Conservation (phyloP, 2,888 invertebrate genomes). For the Branchipolynoe longqiensis region DNA sequence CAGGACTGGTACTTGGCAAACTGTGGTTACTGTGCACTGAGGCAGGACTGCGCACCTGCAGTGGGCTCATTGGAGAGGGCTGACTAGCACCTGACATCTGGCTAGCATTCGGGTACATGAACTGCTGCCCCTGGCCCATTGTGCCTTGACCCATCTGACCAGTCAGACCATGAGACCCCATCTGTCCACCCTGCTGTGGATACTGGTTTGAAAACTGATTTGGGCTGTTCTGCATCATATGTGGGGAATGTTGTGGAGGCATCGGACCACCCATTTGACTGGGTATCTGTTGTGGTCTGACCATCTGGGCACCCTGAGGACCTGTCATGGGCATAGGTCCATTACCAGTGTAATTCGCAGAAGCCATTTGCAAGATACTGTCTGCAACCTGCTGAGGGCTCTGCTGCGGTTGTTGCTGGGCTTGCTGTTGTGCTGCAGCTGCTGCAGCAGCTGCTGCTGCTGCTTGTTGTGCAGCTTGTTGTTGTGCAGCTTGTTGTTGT, state of each 20-base stretch:
- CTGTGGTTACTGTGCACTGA: conserved; percentile 76
- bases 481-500: conserved; percentile 4
- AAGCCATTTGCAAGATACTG: conserved; percentile 79
- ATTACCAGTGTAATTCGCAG: conserved; percentile 71
- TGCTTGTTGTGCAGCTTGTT: conserved; percentile 3
- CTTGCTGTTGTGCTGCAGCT: background rate
- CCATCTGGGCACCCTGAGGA: conserved; percentile 21
- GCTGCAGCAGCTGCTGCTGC: background rate
- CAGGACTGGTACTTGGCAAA: conserved; percentile 75
- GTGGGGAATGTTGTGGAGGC: conserved; percentile 52
- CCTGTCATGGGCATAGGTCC: conserved; percentile 6
- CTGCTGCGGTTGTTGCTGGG: conserved; percentile 43
- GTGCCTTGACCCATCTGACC: background rate
- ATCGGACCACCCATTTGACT: conserved; percentile 26
- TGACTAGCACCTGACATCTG: conserved; percentile 60
- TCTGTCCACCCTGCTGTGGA: background rate
- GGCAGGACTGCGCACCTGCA: conserved; percentile 72
- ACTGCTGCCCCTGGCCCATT: conserved; percentile 32
- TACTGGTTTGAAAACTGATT: conserved; percentile 29
- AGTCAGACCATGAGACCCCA: background rate
- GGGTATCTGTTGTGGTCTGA: conserved; percentile 24
- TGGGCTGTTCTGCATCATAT: conserved; percentile 53
- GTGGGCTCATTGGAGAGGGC: conserved; percentile 76
- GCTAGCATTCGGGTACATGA: conserved; percentile 20
- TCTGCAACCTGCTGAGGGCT: conserved; percentile 80